Evolutionary conservation across 2,113 vertebrate species (phyloP).

Genomic region (Microcebus murinus): DNA sequence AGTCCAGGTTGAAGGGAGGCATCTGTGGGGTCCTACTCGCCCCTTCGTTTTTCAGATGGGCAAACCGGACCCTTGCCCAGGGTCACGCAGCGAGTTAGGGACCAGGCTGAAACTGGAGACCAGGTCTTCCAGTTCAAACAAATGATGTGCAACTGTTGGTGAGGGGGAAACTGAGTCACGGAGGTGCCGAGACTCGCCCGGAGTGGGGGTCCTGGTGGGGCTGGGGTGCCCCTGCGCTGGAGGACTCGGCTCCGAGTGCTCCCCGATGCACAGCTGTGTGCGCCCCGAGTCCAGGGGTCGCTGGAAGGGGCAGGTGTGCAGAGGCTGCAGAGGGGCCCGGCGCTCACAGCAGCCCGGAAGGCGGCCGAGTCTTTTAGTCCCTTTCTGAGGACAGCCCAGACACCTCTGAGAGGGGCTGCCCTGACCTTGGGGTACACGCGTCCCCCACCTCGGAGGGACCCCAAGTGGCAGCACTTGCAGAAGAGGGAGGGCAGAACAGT

Average conservation of each 20-base stretch:
- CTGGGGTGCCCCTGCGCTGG: background rate
- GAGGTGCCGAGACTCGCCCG: background rate
- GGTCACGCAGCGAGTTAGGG: no score
- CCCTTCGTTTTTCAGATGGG: background rate
- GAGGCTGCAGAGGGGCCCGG: no score
- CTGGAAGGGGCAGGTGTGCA: background rate
- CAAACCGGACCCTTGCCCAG: background rate
- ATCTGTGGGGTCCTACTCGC: background rate
- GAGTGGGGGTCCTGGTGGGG: no score
- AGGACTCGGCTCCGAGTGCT: background rate
- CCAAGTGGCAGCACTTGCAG: background rate
- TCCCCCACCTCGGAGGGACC: background rate
- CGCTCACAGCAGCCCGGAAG: background rate
- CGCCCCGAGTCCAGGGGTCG: background rate
- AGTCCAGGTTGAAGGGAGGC: background rate
- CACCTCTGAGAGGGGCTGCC: background rate
- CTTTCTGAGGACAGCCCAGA: background rate
- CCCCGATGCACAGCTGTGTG: no score
- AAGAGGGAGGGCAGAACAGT: accelerated
- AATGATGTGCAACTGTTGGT: background rate
- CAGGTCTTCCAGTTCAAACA: background rate
- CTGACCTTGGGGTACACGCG: background rate
- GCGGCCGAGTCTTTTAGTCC: no score
- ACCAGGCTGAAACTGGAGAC: background rate
- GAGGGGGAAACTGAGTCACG: background rate